Evolutionary conservation across 1,140 invertebrate species (phyloP).

Genomic region (Rhopalosiphum maidis): DNA sequence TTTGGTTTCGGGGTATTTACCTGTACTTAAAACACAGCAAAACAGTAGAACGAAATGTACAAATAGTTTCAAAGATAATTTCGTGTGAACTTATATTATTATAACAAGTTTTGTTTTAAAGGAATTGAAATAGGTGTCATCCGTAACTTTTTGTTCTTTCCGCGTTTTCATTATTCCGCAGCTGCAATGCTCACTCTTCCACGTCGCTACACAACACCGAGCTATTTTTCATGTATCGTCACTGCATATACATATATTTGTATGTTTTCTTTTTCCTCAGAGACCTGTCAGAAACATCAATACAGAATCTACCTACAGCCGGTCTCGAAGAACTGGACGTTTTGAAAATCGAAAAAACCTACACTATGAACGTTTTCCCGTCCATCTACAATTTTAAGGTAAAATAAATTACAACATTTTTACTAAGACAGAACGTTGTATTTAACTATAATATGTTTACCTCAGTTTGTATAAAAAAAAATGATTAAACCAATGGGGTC

Average conservation of each 20-base stretch:
- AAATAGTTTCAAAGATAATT: constrained; percentile 46
- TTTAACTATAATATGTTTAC: not conserved
- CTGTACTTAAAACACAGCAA: not conserved
- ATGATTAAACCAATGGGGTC: not conserved
- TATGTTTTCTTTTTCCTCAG: constrained; percentile 63
- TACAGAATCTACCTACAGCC: constrained; percentile 74
- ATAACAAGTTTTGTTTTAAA: constrained; percentile 28
- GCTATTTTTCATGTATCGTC: not conserved
- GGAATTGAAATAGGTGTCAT: constrained; percentile 15
- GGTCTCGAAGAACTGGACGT: constrained; percentile 76
- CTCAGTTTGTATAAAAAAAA: not conserved
- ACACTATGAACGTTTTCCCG: constrained; percentile 78
- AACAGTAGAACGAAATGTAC: not conserved
- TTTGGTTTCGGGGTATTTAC: not conserved
- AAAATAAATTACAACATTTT: constrained; percentile 60
- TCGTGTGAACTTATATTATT: not conserved
- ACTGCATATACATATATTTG: not conserved
- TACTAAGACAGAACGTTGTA: not conserved
- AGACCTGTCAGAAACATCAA: constrained; percentile 77
- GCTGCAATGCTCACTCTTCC: not conserved
- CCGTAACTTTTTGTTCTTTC: constrained; percentile 4
- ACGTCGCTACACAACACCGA: not conserved
- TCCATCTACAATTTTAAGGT: constrained; percentile 81
- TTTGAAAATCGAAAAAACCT: constrained; percentile 74
- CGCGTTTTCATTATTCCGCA: not conserved